These are phyloP conservation scores for Scaptodrosophila lebanonensis DNA, from an alignment of 1,140 invertebrate species.

Conservation along the genomic window DNA sequence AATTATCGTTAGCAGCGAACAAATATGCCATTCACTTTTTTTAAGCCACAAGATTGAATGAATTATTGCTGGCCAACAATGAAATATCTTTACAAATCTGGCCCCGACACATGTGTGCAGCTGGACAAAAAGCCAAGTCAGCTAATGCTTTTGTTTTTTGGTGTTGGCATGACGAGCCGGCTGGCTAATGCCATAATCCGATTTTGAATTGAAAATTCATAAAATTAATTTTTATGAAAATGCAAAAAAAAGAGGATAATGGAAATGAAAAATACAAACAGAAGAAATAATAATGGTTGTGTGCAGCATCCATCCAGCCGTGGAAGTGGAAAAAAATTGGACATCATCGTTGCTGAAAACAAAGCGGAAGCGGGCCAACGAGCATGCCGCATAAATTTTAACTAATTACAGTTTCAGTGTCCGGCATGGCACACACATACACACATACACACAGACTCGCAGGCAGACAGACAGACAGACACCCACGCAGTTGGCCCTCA, in stretches of 20 bases:
- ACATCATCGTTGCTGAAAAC: conserved; percentile 54
- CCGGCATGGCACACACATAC: conserved; percentile 27
- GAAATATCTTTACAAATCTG: too few species aligned
- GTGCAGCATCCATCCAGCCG: too few species aligned
- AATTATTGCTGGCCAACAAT: conserved; percentile 9
- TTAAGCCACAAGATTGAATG: conserved; percentile 15
- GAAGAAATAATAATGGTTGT: conserved; percentile 34
- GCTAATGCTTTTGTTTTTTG: conserved; percentile 26
- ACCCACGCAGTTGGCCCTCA: too few species aligned
- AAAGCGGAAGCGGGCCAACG: conserved; percentile 42
- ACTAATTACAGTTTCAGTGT: conserved; percentile 72
- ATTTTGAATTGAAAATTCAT: conserved; percentile 64
- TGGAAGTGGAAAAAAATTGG: conserved; percentile 27
- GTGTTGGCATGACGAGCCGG: conserved; percentile 7
- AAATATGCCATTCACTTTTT: too few species aligned
- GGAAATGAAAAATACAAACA: conserved; percentile 7
- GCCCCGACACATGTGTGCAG: conserved; percentile 1
- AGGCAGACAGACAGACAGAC: background rate
- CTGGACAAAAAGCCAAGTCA: conserved; percentile 5
- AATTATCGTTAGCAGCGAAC: too few species aligned
- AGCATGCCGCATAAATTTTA: conserved; percentile 62
- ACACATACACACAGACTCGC: conserved; percentile 7
- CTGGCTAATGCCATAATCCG: conserved; percentile 55
- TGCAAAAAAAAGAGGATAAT: conserved; percentile 3
- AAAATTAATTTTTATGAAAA: conserved; percentile 51